phyloP scores from a whole-genome alignment of 1,140 invertebrate species.

The Samia ricini region DNA sequence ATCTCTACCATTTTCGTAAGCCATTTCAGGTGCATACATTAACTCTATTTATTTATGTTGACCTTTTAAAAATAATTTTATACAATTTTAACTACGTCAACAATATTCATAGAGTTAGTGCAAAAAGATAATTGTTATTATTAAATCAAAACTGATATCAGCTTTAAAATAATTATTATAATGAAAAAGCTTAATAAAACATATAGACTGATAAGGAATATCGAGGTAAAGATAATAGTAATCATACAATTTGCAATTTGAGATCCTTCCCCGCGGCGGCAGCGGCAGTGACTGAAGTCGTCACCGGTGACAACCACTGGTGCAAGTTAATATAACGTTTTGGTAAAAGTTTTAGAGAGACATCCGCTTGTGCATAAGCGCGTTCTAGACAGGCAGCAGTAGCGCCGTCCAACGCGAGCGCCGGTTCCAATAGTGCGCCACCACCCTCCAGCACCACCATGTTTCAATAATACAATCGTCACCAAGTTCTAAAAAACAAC shows the following conservation, averaged over 20 bases:
- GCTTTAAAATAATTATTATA: too few species aligned
- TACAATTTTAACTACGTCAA: too few species aligned
- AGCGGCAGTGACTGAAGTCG: constrained; percentile 65
- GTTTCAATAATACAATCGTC: constrained; percentile 34
- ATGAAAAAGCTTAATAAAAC: too few species aligned
- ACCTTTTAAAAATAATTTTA: too few species aligned
- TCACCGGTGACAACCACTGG: constrained; percentile 90
- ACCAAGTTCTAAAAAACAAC: constrained; percentile 36
- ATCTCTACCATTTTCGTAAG: too few species aligned
- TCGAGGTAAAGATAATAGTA: background rate
- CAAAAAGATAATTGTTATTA: too few species aligned
- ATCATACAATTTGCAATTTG: constrained; percentile 83
- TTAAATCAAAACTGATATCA: too few species aligned
- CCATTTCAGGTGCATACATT: too few species aligned
- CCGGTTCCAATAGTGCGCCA: constrained; percentile 78
- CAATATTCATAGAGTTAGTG: too few species aligned
- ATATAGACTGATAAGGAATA: too few species aligned
- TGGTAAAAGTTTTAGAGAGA: constrained; percentile 90
- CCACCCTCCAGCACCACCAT: constrained; percentile 87
- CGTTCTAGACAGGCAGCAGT: constrained; percentile 80
- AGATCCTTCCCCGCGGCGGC: constrained; percentile 82
- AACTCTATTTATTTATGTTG: too few species aligned
- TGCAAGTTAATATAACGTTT: constrained; percentile 93
- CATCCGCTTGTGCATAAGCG: constrained; percentile 86
- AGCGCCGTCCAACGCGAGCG: constrained; percentile 72